These are phyloP conservation scores for Drosophila serrata DNA, from an alignment of 1,140 invertebrate species.

Conservation along the genomic window DNA sequence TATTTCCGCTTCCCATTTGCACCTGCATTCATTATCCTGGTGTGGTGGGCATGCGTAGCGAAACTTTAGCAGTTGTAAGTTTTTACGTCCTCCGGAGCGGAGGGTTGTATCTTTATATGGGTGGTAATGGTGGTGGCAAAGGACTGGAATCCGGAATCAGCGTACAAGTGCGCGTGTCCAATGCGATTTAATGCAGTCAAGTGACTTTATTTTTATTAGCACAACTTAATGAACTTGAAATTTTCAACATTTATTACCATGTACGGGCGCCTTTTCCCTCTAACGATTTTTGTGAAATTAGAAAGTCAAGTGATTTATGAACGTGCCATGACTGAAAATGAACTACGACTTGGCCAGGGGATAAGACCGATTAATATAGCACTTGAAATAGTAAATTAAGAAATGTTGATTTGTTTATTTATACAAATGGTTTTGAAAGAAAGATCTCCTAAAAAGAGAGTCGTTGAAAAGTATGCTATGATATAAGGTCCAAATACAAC, in stretches of 20 bases:
- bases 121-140: background rate
- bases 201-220: conserved; percentile 83
- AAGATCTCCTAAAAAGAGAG: too few relatives aligned
- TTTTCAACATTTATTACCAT: conserved; percentile 76
- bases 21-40: conserved; percentile 80
- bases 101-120: conserved; percentile 28
- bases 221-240: conserved; percentile 84
- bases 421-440: background rate
- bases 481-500: too few relatives aligned
- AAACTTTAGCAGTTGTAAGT: conserved; percentile 72
- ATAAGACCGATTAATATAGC: background rate
- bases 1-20: conserved; percentile 80
- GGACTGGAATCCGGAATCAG: conserved; percentile 20
- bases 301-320: conserved; percentile 79
- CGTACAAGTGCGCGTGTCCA: conserved; percentile 76
- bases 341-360: conserved; percentile 2
- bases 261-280: conserved; percentile 11
- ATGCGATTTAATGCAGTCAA: conserved; percentile 80
- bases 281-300: conserved; percentile 61
- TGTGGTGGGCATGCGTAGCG: conserved; percentile 67
- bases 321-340: conserved; percentile 59
- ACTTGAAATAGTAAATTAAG: too few relatives aligned
- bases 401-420: background rate
- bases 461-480: too few relatives aligned
- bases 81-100: conserved; percentile 49